A percentile compares a stretch with the other conserved stretches of the same genome.
phyloP scores from a whole-genome alignment of 1,140 invertebrate genomes.

The Bursaphelenchus mucronatus region DNA sequence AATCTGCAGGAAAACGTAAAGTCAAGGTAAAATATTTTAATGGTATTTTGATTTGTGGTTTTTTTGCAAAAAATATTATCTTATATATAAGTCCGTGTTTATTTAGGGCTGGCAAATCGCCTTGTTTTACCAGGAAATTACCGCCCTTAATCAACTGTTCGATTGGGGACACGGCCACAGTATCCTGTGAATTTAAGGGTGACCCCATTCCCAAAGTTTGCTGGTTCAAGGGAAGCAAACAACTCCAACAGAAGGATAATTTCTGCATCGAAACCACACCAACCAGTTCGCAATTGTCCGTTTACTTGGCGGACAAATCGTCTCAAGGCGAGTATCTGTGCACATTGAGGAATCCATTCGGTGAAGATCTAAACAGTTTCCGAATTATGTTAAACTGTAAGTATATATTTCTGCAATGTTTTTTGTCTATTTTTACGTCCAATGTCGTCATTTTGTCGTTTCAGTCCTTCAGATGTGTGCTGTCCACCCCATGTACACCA shows the following conservation, averaged over 20 bases:
- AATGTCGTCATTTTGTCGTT: too few species aligned
- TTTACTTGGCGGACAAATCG: conserved; percentile 25
- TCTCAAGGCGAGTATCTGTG: conserved; percentile 52
- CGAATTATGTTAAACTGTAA: too few species aligned
- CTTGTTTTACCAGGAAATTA: conserved; percentile 34
- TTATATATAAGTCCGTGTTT: not conserved
- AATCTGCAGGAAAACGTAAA: conserved; percentile 22
- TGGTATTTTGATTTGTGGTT: not conserved
- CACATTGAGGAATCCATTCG: conserved; percentile 46
- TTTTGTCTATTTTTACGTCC: too few species aligned
- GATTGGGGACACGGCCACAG: conserved; percentile 45
- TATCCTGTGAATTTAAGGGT: conserved; percentile 47
- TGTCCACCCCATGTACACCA: too few species aligned
- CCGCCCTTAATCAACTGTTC: conserved; percentile 44
- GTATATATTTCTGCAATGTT: too few species aligned
- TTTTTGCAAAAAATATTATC: not conserved
- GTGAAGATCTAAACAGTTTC: conserved; percentile 44
- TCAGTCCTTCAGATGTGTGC: too few species aligned
- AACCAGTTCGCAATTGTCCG: conserved; percentile 24
- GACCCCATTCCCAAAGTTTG: conserved; percentile 34
- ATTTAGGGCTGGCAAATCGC: not conserved
- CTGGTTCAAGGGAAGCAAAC: conserved; percentile 47
- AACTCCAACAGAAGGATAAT: conserved; percentile 31
- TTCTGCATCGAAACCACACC: conserved; percentile 30
- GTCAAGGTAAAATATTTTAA: not conserved